Base-by-base conservation (phyloP, 2,797 vertebrate genomes). In the Danio jaintianensis region DNA sequence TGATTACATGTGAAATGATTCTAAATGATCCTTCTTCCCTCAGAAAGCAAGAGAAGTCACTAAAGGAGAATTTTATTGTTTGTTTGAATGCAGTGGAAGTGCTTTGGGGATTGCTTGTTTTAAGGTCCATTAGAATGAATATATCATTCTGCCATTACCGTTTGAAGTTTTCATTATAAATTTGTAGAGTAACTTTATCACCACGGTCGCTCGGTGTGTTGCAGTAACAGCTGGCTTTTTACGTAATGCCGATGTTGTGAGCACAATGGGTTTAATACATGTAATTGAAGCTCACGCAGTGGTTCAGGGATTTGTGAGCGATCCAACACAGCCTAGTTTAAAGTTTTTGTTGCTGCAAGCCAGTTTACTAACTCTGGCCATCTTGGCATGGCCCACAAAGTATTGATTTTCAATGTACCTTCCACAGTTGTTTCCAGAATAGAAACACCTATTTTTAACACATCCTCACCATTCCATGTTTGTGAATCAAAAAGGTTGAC, bases 111-210 rank as follows among this genome's bases (percentile, higher is more conserved):
- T 12, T 48, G 66, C 12, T 22, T 15, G 36, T 43, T 75, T 52
- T 47, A 73, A 20, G 18, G 70, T 55, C 36, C 61, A 76, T 76
- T 69, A 59, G 64, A 78, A 47, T 20, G 20, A 58, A 68, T 68
- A 59, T 47, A 58, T 59, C n/a, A 69, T 69, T 47, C 20, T 5
- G 29, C 12, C 75, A 22, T 42, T 64, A 64, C 43, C 3, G 0
- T 20, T 76, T 55, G 18, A 66, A 15, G 36, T 29, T 43, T 12
- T 63, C 47, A 52, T 13, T 16, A 36, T 53, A 55, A 4, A 56
- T 67, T 53, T 56, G 18, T 20, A 43, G 48, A 76, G 61, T 15
- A 66, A 53, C 40, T n/a, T n/a, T 45, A 67, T 77, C 20, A 47
- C 1, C 50, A 70, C 0, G 0, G 10, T 11, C 36, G 55, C 22